phyloP scores from a whole-genome alignment of 1,140 invertebrate species.

The Drosophila pseudoananassae region DNA sequence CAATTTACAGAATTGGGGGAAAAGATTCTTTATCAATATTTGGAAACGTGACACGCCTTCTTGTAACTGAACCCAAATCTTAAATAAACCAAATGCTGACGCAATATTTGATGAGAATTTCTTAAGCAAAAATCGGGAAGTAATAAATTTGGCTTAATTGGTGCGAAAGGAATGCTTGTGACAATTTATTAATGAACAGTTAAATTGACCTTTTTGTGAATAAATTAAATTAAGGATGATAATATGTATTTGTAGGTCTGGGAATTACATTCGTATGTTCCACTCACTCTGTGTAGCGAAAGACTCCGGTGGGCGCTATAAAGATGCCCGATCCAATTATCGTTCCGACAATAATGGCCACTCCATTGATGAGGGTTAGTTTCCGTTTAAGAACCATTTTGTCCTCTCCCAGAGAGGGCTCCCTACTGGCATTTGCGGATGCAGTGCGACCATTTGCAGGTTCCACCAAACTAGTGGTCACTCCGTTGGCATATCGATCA shows the following conservation, averaged over 20 bases:
- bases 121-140: conserved; percentile 50
- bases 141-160: conserved; percentile 53
- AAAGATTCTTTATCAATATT: conserved; percentile 25
- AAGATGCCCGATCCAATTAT: conserved; percentile 94
- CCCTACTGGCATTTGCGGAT: not conserved
- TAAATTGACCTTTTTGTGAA: conserved; percentile 50
- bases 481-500: conserved; percentile 79
- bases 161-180: conserved; percentile 29
- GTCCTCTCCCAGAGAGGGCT: conserved; percentile 23
- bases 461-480: conserved; percentile 65
- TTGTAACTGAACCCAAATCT: conserved; percentile 48
- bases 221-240: conserved; percentile 46
- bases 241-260: conserved; percentile 7
- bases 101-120: conserved; percentile 55
- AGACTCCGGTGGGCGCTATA: conserved; percentile 91
- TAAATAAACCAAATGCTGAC: conserved; percentile 50
- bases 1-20: too few relatives aligned
- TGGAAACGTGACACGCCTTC: conserved; percentile 11
- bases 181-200: conserved; percentile 35
- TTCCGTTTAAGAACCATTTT: conserved; percentile 90
- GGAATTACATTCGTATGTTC: not conserved
- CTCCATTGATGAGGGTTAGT: conserved; percentile 93
- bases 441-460: conserved; percentile 30
- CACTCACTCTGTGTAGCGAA: conserved; percentile 87
- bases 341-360: conserved; percentile 93